Base-by-base conservation (phyloP, 2,888 invertebrate genomes). In the Noctua fimbriata region DNA sequence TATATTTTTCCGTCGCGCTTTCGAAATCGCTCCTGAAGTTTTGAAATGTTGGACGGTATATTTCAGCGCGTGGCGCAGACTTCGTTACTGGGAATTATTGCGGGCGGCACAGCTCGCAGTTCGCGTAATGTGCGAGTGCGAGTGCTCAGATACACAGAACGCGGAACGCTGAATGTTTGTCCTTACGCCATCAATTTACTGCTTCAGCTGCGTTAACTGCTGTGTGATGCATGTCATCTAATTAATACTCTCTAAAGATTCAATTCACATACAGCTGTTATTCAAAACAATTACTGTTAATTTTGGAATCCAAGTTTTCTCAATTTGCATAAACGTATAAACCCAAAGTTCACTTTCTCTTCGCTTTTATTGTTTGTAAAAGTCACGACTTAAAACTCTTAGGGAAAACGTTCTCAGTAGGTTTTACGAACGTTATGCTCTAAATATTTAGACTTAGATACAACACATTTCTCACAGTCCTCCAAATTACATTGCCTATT, bases 11-110 rank as follows among this genome's bases (percentile, higher is more conserved):
- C 72, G 75, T 84, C 82, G 73, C 69, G 72, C 81, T 88, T 89
- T 86, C 76, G 76, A 87, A 86, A 89, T 87, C 67, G 85, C 76
- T 81, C 82, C 79, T 85, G 72, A 86, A 90, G 89, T 89, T 89
- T 91, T 89, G 86, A 91, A 91, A 89, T 89, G 89, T 89, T 87
- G 83, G 76, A 82, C 82, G 83, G 87, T 83, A 91, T 90, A 89
- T 92, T 89, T 90, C 85, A 88, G 80, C 47, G 72, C 79, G 78
- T 77, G 85, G 66, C 79, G 77, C 77, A 74, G 89, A 89, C 87
- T 90, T 92, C 87, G 90, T 88, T 89, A 88, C 86, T 85, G 83
- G 79, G 87, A 88, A 90, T 91, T 88, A 91, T 90, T 89, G 89
- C 87, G 88, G 91, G 87, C 77, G 87, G 86, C 88, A 83, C 79